Percentiles rank a stretch among this genome's conserved stretches.
phyloP scores from a whole-genome alignment of 1,140 invertebrate genomes.

The Eulimnadia texana region DNA sequence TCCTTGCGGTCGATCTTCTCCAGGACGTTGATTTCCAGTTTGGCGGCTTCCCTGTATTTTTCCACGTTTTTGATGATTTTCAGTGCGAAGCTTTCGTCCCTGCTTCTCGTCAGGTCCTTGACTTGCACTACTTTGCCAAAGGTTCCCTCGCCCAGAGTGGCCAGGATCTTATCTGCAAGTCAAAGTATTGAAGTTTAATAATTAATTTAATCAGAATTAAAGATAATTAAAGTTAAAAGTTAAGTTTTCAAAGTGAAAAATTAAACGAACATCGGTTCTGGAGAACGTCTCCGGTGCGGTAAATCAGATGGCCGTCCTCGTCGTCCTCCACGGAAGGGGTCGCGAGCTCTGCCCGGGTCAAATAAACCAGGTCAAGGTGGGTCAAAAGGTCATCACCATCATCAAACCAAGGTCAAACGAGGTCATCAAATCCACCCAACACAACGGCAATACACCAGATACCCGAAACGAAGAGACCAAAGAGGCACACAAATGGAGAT shows the following conservation, averaged over 20 bases:
- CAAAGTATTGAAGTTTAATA: conserved; percentile 30
- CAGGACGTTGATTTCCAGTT: conserved; percentile 97
- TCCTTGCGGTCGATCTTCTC: conserved; percentile 89
- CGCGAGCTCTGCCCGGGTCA: conserved; percentile 30
- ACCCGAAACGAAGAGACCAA: too few species aligned
- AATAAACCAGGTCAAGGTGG: neutral
- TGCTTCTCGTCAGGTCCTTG: conserved; percentile 56
- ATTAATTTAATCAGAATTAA: neutral
- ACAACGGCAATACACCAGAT: too few species aligned
- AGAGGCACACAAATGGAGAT: too few species aligned
- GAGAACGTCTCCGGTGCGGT: conserved; percentile 93
- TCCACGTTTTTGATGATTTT: conserved; percentile 99
- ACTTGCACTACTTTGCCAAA: conserved; percentile 99
- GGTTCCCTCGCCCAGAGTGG: conserved; percentile 96
- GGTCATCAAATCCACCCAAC: too few species aligned
- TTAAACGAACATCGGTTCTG: conserved; percentile 95
- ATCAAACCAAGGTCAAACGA: neutral
- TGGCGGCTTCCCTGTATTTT: conserved; percentile 98
- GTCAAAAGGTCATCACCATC: neutral
- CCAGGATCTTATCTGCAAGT: conserved; percentile 95
- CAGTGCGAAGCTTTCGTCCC: conserved; percentile 81
- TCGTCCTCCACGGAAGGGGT: conserved; percentile 88
- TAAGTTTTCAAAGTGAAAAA: conserved; percentile 16
- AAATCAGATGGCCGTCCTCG: conserved; percentile 98
- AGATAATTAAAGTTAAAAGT: conserved; percentile 10